Percentiles rank a stretch among this genome's conserved stretches.
These are phyloP conservation scores for Bujurquina vittata DNA, from an alignment of 2,113 vertebrate species.

Conservation along the genomic window DNA sequence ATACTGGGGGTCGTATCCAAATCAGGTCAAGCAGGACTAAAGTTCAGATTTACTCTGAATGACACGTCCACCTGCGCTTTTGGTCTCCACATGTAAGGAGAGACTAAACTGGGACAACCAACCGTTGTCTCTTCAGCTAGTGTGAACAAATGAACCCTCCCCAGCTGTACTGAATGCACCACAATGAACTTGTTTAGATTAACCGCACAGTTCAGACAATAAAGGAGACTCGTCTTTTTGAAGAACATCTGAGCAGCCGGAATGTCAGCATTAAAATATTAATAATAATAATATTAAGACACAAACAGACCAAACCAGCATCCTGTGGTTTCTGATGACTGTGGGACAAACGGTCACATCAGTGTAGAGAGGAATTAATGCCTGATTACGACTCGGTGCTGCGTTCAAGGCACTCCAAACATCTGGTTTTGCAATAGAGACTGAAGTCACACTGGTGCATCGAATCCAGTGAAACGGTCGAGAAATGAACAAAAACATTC, in stretches of 20 bases:
- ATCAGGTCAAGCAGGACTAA: neutral
- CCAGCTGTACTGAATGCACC: constrained; percentile 44
- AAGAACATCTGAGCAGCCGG: constrained; percentile 31
- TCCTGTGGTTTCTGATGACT: neutral
- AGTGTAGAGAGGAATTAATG: constrained; percentile 8
- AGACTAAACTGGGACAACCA: neutral
- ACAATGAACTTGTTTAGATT: neutral
- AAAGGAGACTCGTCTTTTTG: neutral
- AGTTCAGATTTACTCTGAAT: neutral
- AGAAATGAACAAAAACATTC: constrained; percentile 18
- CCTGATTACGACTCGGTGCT: constrained; percentile 31
- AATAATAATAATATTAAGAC: constrained; percentile 27
- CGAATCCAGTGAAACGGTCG: constrained; percentile 19
- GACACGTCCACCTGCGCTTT: neutral
- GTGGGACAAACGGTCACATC: neutral
- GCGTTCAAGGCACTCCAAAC: constrained; percentile 52
- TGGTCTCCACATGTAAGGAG: neutral
- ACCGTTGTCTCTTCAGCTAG: neutral
- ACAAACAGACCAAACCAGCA: constrained; percentile 26
- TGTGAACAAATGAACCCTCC: neutral
- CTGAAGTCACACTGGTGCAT: neutral
- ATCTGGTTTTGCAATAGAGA: neutral
- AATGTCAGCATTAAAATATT: constrained; percentile 33
- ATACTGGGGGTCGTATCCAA: too few relatives aligned
- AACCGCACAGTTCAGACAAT: neutral